These are phyloP conservation scores for Heloderma charlesbogerti DNA, from an alignment of 2,113 vertebrate genomes.

Conservation along the genomic window DNA sequence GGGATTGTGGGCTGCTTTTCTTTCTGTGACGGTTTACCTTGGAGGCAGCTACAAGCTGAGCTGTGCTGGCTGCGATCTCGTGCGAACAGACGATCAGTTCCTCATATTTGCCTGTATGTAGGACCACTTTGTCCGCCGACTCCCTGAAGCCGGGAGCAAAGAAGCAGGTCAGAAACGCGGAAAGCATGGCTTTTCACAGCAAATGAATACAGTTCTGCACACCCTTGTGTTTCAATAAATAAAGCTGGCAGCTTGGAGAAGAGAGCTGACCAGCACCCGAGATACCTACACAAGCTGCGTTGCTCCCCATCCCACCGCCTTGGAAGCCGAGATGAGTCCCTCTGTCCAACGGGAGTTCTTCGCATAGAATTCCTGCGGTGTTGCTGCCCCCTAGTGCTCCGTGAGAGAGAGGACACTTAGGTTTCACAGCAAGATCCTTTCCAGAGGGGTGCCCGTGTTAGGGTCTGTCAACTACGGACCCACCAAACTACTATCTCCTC, in stretches of 20 bases:
- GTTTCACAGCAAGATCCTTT: neutral
- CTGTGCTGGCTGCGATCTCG: conserved; percentile 95
- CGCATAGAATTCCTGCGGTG: conserved; percentile 94
- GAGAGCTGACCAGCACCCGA: fast-evolving
- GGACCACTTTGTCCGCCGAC: conserved; percentile 93
- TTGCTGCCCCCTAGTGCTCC: conserved; percentile 87
- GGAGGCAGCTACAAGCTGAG: conserved; percentile 96
- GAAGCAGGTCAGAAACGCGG: fast-evolving
- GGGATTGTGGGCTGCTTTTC: neutral
- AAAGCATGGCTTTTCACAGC: fast-evolving
- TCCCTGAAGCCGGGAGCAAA: conserved; percentile 76
- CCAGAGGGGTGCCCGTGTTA: too few relatives aligned
- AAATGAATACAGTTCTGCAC: neutral
- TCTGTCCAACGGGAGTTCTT: conserved; percentile 98
- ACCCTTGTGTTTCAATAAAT: neutral
- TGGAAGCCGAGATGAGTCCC: conserved; percentile 97
- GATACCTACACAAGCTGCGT: conserved; percentile 94
- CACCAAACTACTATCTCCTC: too few relatives aligned
- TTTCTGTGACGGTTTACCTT: conserved; percentile 81
- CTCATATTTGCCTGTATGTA: conserved; percentile 93
- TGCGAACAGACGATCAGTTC: conserved; percentile 97
- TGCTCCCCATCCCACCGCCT: conserved; percentile 98
- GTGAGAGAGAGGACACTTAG: neutral
- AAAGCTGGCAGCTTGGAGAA: neutral
- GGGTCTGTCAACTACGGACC: too few relatives aligned